Evolutionary conservation across 2,888 invertebrate genomes (phyloP).

Genomic region (Protophormia terraenovae): DNA sequence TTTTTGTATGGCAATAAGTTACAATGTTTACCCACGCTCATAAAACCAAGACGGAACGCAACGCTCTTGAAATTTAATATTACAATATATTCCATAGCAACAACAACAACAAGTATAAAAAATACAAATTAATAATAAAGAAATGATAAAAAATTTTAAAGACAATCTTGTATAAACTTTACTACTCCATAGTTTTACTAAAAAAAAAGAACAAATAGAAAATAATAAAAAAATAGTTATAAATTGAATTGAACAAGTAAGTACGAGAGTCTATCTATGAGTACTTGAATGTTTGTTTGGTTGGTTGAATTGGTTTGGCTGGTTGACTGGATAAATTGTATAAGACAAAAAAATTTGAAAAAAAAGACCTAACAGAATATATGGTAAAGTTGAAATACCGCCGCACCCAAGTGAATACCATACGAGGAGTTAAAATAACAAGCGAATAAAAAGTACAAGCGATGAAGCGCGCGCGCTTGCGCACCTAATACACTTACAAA

Average conservation of each 20-base stretch:
- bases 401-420: constrained; percentile 68
- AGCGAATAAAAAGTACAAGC: constrained; percentile 60
- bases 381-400: constrained; percentile 68
- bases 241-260: constrained; percentile 39
- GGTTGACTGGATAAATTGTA: constrained; percentile 38
- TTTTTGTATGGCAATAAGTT: constrained; percentile 31
- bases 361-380: constrained; percentile 42
- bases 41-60: constrained; percentile 51
- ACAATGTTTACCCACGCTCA: constrained; percentile 63
- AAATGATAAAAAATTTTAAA: constrained; percentile 33
- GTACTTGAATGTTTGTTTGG: constrained; percentile 28
- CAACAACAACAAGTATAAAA: background rate
- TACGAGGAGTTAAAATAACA: constrained; percentile 66
- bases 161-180: constrained; percentile 45
- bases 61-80: constrained; percentile 66
- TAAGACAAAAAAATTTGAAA: constrained; percentile 15
- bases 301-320: constrained; percentile 6
- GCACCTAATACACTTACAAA: constrained; percentile 51
- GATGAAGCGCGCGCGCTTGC: constrained; percentile 58
- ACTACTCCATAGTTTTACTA: constrained; percentile 14
- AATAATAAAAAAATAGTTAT: constrained; percentile 36
- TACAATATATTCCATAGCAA: constrained; percentile 28
- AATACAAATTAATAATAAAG: constrained; percentile 35
- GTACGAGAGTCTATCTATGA: constrained; percentile 13
- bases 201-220: constrained; percentile 8